These are phyloP conservation scores for Mesorhabditis belari DNA, from an alignment of 2,888 invertebrate genomes.

Conservation along the genomic window DNA sequence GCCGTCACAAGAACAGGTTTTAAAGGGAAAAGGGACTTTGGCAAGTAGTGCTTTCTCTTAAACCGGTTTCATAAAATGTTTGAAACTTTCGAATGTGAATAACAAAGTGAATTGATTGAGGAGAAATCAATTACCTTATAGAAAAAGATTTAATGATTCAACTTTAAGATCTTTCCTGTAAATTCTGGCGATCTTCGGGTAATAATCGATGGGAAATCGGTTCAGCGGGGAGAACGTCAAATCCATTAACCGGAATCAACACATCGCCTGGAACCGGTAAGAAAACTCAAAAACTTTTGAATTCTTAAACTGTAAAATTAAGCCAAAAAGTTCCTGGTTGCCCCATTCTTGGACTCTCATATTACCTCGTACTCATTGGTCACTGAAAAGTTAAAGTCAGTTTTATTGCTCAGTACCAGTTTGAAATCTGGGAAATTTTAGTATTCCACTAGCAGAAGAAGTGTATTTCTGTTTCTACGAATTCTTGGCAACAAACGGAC, in stretches of 20 bases:
- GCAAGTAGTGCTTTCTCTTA: too few relatives aligned
- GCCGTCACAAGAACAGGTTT: too few relatives aligned
- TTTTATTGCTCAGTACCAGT: background rate
- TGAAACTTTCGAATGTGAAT: too few relatives aligned
- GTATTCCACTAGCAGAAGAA: constrained; percentile 22
- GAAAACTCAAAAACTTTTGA: background rate
- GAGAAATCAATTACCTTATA: too few relatives aligned
- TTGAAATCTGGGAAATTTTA: constrained; percentile 6
- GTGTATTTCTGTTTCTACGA: constrained; percentile 45
- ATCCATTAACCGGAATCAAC: constrained; percentile 32
- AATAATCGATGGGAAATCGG: constrained; percentile 42
- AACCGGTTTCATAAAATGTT: too few relatives aligned
- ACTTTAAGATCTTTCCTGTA: constrained; percentile 30
- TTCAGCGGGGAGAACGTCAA: constrained; percentile 25
- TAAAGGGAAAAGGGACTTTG: too few relatives aligned
- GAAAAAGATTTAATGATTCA: background rate
- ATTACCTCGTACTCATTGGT: constrained; percentile 31
- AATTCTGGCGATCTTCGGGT: constrained; percentile 39
- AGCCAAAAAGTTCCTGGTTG: constrained; percentile 31
- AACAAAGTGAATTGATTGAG: too few relatives aligned
- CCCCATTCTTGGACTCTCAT: constrained; percentile 27
- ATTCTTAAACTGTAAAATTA: constrained; percentile 1
- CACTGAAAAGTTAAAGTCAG: constrained; percentile 9
- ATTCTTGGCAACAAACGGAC: constrained; percentile 31
- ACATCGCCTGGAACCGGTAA: constrained; percentile 29